phyloP scores from a whole-genome alignment of 2,888 invertebrate genomes.

The Alitta virens region DNA sequence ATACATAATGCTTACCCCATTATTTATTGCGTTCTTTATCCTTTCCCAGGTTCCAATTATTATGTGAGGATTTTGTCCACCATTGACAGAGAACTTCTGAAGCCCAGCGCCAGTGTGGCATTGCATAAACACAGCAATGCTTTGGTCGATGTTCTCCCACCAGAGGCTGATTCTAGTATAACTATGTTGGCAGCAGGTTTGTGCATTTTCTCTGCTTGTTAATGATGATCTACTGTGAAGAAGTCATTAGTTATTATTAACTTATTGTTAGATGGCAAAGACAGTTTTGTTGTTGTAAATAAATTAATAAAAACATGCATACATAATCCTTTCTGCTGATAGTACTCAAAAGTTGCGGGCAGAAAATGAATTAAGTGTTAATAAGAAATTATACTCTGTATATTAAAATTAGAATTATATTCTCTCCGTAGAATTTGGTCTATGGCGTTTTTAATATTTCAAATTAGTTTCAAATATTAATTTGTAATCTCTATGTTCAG shows the following conservation, averaged over 20 bases:
- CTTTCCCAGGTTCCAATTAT: constrained; percentile 83
- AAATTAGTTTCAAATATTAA: too few relatives aligned
- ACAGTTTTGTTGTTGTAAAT: neutral
- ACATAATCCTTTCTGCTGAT: too few relatives aligned
- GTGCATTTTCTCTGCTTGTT: neutral
- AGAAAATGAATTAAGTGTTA: too few relatives aligned
- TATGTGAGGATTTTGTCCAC: constrained; percentile 98
- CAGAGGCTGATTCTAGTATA: constrained; percentile 98
- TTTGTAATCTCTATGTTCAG: constrained; percentile 57
- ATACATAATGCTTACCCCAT: too few relatives aligned
- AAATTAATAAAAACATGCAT: too few relatives aligned
- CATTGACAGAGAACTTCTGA: constrained; percentile 92
- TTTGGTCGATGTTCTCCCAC: constrained; percentile 97
- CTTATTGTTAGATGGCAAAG: neutral
- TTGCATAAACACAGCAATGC: constrained; percentile 99
- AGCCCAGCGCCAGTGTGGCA: constrained; percentile 97
- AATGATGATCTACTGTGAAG: neutral
- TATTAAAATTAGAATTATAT: too few relatives aligned
- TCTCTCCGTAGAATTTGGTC: too few relatives aligned
- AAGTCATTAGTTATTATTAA: neutral
- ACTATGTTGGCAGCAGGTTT: constrained; percentile 92
- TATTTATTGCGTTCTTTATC: too few relatives aligned
- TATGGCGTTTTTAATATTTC: too few relatives aligned
- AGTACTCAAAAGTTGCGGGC: too few relatives aligned
- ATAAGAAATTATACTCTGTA: too few relatives aligned